Evolutionary conservation across 2,888 invertebrate genomes (phyloP), one percentile per base, ranked within the genome.

Genomic region (Meganola albula): DNA sequence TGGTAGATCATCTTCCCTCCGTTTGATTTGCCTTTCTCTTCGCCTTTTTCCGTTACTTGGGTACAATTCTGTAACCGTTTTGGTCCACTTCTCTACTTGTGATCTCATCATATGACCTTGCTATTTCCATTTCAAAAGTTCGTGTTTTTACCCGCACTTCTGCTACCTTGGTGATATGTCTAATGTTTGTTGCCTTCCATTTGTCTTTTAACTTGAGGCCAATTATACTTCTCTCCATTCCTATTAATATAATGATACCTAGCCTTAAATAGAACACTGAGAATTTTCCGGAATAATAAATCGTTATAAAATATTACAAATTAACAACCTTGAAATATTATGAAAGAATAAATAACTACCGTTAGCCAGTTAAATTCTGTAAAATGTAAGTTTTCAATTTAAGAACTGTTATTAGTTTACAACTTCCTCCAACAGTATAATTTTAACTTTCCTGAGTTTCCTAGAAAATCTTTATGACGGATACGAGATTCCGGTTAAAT

Each of bases 321-420:
- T 24, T n/a, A 24, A 24, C 11, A 2, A n/a, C 12, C 11, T 12
- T 4, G 8, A 7, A 2, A 6, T 24, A 8, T 11, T n/a, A 12
- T n/a, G 9, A 12, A 24, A 24, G 11, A 12, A 11, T 12, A 11
- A 24, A 8, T 8, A 24, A 24, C n/a, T 12, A n/a, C 24, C 5
- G 9, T 11, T n/a, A 16, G 12, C 26, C 16, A 23, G n/a, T n/a
- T n/a, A n/a, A n/a, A n/a, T n/a, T n/a, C 20, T 20, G n/a, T n/a
- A 20, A 20, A 20, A 20, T 20, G n/a, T 20, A 20, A 20, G 20
- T 20, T 20, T 20, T 20, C 20, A 20, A n/a, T n/a, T n/a, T 20
- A n/a, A 20, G 20, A 3, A 20, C 20, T 5, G 20, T 20, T 20
- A 20, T 20, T 20, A 20, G 20, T 20, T 20, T n/a, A 5, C 20